Evolutionary conservation across 2,113 vertebrate species (phyloP).

Genomic region (Ifrita kowaldi): DNA sequence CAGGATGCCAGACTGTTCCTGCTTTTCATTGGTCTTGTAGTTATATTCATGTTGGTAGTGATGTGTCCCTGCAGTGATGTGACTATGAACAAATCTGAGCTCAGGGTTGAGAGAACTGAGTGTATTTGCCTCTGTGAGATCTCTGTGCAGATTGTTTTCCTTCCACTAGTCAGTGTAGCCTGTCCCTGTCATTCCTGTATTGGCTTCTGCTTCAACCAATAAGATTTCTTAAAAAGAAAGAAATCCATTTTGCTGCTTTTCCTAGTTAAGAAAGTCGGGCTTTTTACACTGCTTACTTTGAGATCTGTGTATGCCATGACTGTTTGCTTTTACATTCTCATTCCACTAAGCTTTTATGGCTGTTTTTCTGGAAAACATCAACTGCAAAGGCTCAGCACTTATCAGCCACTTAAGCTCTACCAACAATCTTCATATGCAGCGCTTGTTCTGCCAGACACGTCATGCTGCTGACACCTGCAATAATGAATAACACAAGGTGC

Average conservation of each 20-base stretch:
- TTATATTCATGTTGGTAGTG: neutral
- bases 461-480: neutral
- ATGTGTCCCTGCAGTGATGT: neutral
- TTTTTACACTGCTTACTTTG: neutral
- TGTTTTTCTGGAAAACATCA: conserved; percentile 1
- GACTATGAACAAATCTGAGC: neutral
- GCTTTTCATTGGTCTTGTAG: neutral
- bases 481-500: neutral
- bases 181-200: conserved; percentile 44
- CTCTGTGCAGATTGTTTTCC: neutral
- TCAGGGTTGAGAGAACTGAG: neutral
- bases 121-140: neutral
- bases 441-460: neutral
- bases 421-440: neutral
- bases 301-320: neutral
- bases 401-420: neutral
- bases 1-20: neutral
- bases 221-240: neutral
- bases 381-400: neutral
- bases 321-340: neutral
- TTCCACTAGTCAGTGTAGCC: neutral
- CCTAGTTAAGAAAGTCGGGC: neutral
- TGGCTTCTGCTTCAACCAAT: neutral
- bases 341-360: neutral
- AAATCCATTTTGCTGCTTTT: neutral